Evolutionary conservation across 2,797 vertebrate genomes (phyloP), one percentile per base, ranked within the genome.

Genomic region (Anableps anableps): DNA sequence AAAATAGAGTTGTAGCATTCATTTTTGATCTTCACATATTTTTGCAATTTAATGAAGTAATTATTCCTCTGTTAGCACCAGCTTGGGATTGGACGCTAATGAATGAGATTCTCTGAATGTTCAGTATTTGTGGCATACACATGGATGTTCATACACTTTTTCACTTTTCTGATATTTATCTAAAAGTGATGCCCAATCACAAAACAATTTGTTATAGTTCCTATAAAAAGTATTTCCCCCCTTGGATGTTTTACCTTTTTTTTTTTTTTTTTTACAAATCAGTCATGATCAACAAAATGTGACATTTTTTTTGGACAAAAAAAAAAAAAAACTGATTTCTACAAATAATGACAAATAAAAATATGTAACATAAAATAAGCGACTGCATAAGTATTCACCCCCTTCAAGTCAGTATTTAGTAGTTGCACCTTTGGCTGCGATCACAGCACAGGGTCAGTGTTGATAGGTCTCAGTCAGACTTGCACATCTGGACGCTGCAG

Each of bases 21-120:
- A 23, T 71, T 75, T 72, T 70, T 21, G 0, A 19, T 72, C 19
- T 72, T 88, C 77, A 50, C 26, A n/a, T n/a, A 58, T 58, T 5
- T n/a, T 50, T 82, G 26, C 38, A 66, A 36, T 85, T 16, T 72
- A 16, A 75, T 58, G 9, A 34, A 71, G 64, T 74, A 68, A 86
- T 83, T 77, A 77, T 72, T 86, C 34, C 76, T 85, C 83, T 83
- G 85, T 80, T 82, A n/a, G 80, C 87, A 87, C 71, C 85, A 76
- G 88, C 84, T n/a, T 87, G 88, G 83, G 90, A 82, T 93, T 82
- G 94, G 96, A 97, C 96, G 95, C 96, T 96, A 96, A 87, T 96
- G 31, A 64, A n/a, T 66, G 74, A 72, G 78, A 76, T 80, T 79
- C 75, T 77, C 66, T 71, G 75, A 43, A 78, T 26, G 29, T 71